Evolutionary conservation across 2,888 invertebrate species (phyloP), one percentile per base, ranked within the genome.

Genomic region (Melinaea marsaeus): DNA sequence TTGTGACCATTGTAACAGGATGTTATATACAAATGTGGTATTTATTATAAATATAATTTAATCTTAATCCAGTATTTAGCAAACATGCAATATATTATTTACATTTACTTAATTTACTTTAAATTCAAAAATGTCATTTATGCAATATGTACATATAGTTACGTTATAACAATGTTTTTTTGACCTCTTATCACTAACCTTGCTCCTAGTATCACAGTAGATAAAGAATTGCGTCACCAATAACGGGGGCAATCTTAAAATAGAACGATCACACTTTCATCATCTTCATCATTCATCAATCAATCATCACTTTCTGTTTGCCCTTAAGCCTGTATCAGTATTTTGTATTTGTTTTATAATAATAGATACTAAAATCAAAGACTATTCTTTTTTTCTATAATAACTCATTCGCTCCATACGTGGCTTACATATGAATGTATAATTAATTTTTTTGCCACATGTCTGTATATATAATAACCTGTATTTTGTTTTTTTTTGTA

Each of bases 181-280:
- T 67, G 68, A 67, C 66, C 67, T 46, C 68, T 70, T 70, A 72
- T 70, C 70, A 60, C 9, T 64, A 55, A 70, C 70, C 70, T 67
- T 66, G 67, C 57, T 60, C 62, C 42, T 35, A 37, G 56, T 46
- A 33, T 51, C 58, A 46, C 65, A 47, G 55, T 22, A 45, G 69
- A 68, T 70, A 71, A 67, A 66, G 55, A 48, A 60, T 70, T 71
- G 68, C 71, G 68, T 71, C 71, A 71, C 61, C 37, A 11, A n/a
- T 48, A 13, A 22, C 22, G 32, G 9, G 32, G 54, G 57, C 61
- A 22, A 7, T 59, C 65, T 64, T 61, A 61, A 67, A 67, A 69
- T 67, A 67, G 62, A 57, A 42, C 57, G 59, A 62, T 55, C 58
- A 32, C 33, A 54, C 22, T 55, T 13, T 35, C 33, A 22, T 5